These are phyloP conservation scores for Agelas oroides DNA, from an alignment of 37 sponge, comb jelly and placozoan species.

Conservation along the genomic window DNA sequence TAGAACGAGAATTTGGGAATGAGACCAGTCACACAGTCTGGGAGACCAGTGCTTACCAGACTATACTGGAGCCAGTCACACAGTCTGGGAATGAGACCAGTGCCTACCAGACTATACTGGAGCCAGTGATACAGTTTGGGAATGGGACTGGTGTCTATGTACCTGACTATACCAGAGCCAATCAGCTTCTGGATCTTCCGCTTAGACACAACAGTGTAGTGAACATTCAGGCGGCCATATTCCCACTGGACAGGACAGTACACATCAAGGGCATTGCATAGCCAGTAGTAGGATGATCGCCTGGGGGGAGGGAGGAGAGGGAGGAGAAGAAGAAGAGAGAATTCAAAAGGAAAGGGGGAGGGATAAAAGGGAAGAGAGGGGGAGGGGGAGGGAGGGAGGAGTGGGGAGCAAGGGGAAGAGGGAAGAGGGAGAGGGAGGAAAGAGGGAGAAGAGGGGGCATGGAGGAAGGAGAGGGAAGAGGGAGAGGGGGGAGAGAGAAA, in stretches of 20 bases:
- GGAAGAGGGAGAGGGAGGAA: too few species aligned
- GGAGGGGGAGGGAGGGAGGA: background rate
- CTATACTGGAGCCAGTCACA: background rate
- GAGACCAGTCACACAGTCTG: too few species aligned
- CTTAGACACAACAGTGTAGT: conserved; percentile 92
- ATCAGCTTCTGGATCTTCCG: conserved; percentile 94
- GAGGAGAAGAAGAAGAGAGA: background rate
- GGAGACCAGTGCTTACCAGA: too few species aligned
- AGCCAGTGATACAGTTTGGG: too few species aligned
- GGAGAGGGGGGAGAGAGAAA: background rate
- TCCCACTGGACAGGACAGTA: conserved; percentile 99
- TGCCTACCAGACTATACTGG: background rate
- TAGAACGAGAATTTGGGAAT: too few species aligned
- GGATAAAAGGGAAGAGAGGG: background rate
- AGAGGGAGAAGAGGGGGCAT: too few species aligned
- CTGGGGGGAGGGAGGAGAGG: conserved; percentile 27
- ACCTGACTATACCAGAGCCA: conserved; percentile 81
- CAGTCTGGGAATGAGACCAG: too few species aligned
- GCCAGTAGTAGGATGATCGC: conserved; percentile 97
- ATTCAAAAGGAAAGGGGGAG: background rate
- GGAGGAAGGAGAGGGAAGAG: background rate
- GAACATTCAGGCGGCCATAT: conserved; percentile 90
- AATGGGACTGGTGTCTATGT: too few species aligned
- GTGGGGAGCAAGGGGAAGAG: background rate
- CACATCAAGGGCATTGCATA: conserved; percentile 95